A percentile compares a stretch with the other conserved stretches of the same genome.
Conservation (phyloP, 1,140 invertebrate species). For the Xylocopa sonorina region DNA sequence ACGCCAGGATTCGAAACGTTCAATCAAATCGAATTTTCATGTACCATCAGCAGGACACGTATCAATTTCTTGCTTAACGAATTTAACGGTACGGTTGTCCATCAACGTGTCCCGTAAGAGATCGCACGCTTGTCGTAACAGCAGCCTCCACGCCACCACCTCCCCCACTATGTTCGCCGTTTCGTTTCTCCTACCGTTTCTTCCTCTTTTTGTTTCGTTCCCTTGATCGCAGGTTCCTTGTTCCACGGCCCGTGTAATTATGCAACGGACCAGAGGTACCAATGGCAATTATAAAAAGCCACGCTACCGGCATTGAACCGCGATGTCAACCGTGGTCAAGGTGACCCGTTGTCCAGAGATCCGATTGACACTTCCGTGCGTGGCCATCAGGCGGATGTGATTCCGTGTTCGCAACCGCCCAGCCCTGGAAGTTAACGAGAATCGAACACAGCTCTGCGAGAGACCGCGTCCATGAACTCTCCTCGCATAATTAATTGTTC, state of each 20-base stretch:
- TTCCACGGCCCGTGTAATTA: slow-evolving; percentile 58
- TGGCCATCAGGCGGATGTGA: slow-evolving; percentile 2
- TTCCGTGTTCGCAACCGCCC: slow-evolving; percentile 9
- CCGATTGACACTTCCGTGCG: slow-evolving; percentile 38
- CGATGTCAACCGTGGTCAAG: slow-evolving; percentile 68
- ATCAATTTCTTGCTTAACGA: background rate
- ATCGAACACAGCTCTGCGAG: background rate
- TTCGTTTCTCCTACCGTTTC: background rate
- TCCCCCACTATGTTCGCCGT: background rate
- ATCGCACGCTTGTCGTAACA: slow-evolving; percentile 16
- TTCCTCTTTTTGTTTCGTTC: background rate
- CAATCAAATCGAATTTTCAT: background rate
- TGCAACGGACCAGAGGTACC: slow-evolving; percentile 62
- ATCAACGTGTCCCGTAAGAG: background rate
- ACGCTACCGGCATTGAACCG: slow-evolving; percentile 70
- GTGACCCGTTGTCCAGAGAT: slow-evolving; percentile 52
- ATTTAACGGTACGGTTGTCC: background rate
- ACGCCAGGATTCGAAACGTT: background rate
- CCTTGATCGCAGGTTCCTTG: background rate
- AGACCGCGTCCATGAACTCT: background rate
- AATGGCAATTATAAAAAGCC: slow-evolving; percentile 70
- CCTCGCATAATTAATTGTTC: background rate
- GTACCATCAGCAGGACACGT: background rate
- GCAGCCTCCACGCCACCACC: background rate
- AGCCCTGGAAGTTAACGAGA: background rate